Base-by-base conservation (phyloP, 2,797 vertebrate species). In the Leucoraja ocellata region DNA sequence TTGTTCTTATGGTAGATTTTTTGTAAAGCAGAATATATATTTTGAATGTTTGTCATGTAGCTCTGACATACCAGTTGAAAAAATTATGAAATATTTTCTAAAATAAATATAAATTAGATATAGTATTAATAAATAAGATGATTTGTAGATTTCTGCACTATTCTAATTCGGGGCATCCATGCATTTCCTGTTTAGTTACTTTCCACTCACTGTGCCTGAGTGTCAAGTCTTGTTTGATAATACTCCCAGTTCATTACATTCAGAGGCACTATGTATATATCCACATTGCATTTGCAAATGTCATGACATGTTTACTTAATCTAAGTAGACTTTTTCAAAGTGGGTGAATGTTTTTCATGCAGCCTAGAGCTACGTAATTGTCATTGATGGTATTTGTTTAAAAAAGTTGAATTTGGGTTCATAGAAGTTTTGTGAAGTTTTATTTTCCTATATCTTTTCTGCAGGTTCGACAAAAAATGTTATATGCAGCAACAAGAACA, bases 401-500 rank as follows among this genome's bases (percentile, higher is more conserved):
- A 68, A 58, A 16, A 68, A 63, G 2, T 13, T 8, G 68, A 32
- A 90, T 4, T n/a, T 36, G 63, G 0, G 81, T 61, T 84, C 10
- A 58, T 11, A 13, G 54, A 28, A 54, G 54, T 3, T 93, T 36
- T 10, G 63, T 58, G 32, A 21, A 65, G 25, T 0, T 76, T 65
- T 73, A 16, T 92, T 11, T 93, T 39, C 28, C 73, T 46, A 46
- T 54, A 10, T 32, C 28, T 91, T 32, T 32, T 93, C 65, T 74
- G 83, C 95, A 99, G 99, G 98, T 99, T 96, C 98, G 98, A 94
- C 97, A 98, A 39, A 99, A 99, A 96, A 99, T 99, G 99, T 95
- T 99, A 93, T 99, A 99, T 94, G 99, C 99, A 94, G 99, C 98
- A 95, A 99, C 99, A 91, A 97, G 98, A 96, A 98, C 98, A 93